Evolutionary conservation across 2,888 invertebrate species (phyloP).

Genomic region (Drosophila maculinotata): DNA sequence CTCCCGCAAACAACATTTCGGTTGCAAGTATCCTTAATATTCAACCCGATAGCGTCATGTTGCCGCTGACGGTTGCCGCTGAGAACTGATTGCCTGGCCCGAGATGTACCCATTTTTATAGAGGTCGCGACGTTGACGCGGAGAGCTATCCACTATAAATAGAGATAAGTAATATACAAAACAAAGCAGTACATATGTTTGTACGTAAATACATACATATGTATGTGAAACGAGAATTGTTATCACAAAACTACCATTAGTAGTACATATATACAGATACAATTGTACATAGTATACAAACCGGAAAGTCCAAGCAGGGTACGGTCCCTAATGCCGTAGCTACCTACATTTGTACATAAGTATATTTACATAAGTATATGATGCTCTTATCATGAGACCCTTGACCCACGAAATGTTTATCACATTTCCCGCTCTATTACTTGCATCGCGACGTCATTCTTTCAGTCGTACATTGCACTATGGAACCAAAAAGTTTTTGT

Average conservation of each 20-base stretch:
- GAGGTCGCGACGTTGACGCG: slow-evolving; percentile 26
- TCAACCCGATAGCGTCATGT: slow-evolving; percentile 39
- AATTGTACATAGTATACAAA: slow-evolving; percentile 7
- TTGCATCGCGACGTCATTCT: slow-evolving; percentile 25
- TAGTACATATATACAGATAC: slow-evolving; percentile 6
- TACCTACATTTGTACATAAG: slow-evolving; percentile 8
- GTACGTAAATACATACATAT: slow-evolving; percentile 3
- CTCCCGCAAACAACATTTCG: not conserved
- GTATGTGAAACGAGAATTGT: slow-evolving; percentile 23
- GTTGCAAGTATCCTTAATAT: not conserved
- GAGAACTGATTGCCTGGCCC: slow-evolving; percentile 57
- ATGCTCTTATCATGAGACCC: slow-evolving; percentile 35
- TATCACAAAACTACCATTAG: slow-evolving; percentile 35
- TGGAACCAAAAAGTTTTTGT: not conserved
- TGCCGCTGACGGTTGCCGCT: slow-evolving; percentile 46
- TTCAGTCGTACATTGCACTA: not conserved
- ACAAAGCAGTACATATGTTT: slow-evolving; percentile 11
- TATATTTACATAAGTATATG: not conserved
- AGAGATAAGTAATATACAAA: slow-evolving; percentile 49
- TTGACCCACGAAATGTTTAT: slow-evolving; percentile 47
- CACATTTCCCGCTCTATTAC: slow-evolving; percentile 35
- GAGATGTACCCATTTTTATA: slow-evolving; percentile 59
- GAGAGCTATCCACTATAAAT: slow-evolving; percentile 34
- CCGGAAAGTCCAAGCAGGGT: slow-evolving; percentile 30
- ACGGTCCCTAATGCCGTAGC: slow-evolving; percentile 8